phyloP scores from a whole-genome alignment of 2,113 vertebrate species.

The Myotis brandtii region DNA sequence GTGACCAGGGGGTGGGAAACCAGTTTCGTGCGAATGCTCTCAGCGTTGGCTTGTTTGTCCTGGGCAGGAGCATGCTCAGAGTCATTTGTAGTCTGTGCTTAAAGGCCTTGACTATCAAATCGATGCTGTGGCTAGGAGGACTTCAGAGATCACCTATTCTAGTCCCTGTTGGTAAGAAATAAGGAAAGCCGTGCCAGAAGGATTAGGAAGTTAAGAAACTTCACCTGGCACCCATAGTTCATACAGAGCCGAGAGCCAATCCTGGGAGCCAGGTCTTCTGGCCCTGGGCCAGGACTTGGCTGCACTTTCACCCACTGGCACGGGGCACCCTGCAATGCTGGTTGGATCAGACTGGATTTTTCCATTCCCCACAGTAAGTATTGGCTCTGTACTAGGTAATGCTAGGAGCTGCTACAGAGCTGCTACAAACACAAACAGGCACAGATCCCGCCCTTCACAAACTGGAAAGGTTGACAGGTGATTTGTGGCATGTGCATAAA shows the following conservation, averaged over 20 bases:
- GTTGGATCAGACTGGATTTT: neutral
- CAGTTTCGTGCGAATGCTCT: neutral
- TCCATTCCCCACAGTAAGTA: neutral
- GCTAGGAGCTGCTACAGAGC: neutral
- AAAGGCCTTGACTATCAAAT: neutral
- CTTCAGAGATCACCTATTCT: neutral
- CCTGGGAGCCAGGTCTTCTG: neutral
- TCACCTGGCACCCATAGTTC: neutral
- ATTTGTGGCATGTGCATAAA: neutral
- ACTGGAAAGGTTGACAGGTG: neutral
- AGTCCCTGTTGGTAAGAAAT: neutral
- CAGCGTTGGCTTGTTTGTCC: neutral
- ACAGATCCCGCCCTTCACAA: neutral
- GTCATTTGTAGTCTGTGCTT: neutral
- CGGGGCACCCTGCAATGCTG: neutral
- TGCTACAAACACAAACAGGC: neutral
- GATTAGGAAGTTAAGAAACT: neutral
- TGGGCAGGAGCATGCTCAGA: neutral
- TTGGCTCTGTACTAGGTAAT: neutral
- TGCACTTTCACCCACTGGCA: neutral
- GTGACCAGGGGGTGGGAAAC: neutral
- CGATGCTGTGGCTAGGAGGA: neutral
- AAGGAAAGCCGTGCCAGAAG: neutral
- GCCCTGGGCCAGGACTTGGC: neutral
- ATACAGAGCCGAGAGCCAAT: neutral